These are phyloP conservation scores for Caenorhabditis elegans DNA, from an alignment of 1,140 invertebrate genomes.

Conservation along the genomic window WBcel235 BX284603.4:11565001-11565500, in stretches of 20 bases:
- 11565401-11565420: not conserved
- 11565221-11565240: not conserved
- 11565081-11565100: not conserved
- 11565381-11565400: not conserved
- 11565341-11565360: no score
- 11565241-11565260: not conserved
- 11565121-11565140: no score
- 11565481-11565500: not conserved
- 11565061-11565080: not conserved
- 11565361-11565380: not conserved
- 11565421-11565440: not conserved
- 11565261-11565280: not conserved
- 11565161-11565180: not conserved
- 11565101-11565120: no score
- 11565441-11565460: not conserved
- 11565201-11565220: not conserved
- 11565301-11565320: not conserved
- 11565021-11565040: not conserved
- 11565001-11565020: no score
- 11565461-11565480: not conserved
- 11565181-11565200: not conserved
- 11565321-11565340: not conserved
- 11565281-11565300: no score
- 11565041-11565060: not conserved
- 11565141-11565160: not conserved